Percentiles rank a stretch among this genome's conserved stretches.
Evolutionary conservation across 2,888 invertebrate species (phyloP).

Genomic region (Andrena chrysosceles): DNA sequence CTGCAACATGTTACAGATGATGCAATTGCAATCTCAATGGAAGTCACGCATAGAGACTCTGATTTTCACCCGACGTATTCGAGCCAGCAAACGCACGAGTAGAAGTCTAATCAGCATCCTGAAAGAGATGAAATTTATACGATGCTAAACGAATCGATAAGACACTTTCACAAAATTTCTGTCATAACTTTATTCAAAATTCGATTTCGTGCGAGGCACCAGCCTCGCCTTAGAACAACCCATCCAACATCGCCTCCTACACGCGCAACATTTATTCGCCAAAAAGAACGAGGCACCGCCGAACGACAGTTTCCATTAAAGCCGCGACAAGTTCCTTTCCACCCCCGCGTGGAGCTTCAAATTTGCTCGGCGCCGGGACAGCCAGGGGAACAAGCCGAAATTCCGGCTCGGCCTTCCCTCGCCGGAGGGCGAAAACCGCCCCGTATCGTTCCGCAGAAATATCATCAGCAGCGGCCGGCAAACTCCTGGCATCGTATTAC

Average conservation of each 20-base stretch:
- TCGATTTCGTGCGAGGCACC: too few species aligned
- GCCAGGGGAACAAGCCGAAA: constrained; percentile 11
- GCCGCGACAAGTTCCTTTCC: constrained; percentile 7
- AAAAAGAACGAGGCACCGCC: neutral
- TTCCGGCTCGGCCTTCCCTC: neutral
- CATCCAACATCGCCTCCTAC: neutral
- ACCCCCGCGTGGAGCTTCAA: neutral
- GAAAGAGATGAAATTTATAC: neutral
- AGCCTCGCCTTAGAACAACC: neutral
- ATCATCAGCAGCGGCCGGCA: constrained; percentile 39
- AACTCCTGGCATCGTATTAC: constrained; percentile 48
- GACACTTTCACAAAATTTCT: too few species aligned
- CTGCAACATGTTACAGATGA: constrained; percentile 9
- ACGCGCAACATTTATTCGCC: neutral
- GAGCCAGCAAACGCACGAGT: neutral
- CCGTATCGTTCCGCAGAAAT: constrained; percentile 44
- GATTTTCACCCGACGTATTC: constrained; percentile 12
- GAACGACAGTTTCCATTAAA: constrained; percentile 36
- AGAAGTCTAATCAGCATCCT: constrained; percentile 3
- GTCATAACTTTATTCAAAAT: too few species aligned
- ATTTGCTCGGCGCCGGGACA: neutral
- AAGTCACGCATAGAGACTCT: constrained; percentile 9
- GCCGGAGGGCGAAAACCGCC: constrained; percentile 7
- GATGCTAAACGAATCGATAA: too few species aligned
- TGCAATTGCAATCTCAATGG: constrained; percentile 12